phyloP scores from a whole-genome alignment of 2,113 vertebrate genomes.

The Chaetodon trifascialis region DNA sequence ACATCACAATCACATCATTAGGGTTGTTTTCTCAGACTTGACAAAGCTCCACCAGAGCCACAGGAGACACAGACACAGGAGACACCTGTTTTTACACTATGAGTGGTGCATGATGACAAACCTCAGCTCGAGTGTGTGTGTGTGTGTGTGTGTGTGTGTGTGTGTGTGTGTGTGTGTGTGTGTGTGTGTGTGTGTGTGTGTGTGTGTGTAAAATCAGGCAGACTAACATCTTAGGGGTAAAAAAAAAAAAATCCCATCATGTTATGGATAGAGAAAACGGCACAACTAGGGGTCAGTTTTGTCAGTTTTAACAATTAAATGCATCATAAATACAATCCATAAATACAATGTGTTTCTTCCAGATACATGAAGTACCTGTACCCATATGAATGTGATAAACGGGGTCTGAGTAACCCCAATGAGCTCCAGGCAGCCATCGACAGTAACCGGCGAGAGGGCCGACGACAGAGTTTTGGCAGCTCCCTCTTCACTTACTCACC shows the following conservation, averaged over 20 bases:
- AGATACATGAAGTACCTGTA: slow-evolving; percentile 99
- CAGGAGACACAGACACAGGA: neutral
- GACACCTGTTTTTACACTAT: neutral
- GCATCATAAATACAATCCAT: too few relatives aligned
- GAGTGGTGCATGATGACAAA: too few relatives aligned
- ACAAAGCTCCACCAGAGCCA: neutral
- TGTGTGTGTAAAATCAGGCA: neutral
- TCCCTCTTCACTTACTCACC: slow-evolving; percentile 95
- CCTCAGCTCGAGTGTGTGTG: too few relatives aligned
- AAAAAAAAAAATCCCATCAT: too few relatives aligned
- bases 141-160: too few relatives aligned
- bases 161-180: too few relatives aligned
- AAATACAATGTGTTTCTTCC: slow-evolving; percentile 10
- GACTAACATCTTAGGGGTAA: too few relatives aligned
- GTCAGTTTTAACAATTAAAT: too few relatives aligned
- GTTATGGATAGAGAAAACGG: too few relatives aligned
- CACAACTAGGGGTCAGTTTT: too few relatives aligned
- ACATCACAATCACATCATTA: neutral
- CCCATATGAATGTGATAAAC: slow-evolving; percentile 97
- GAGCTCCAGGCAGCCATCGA: slow-evolving; percentile 98
- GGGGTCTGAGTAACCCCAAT: slow-evolving; percentile 94
- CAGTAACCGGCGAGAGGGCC: slow-evolving; percentile 95
- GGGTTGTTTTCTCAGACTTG: neutral
- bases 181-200: too few relatives aligned
- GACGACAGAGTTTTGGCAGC: slow-evolving; percentile 93